phyloP scores from a whole-genome alignment of 1,140 invertebrate species.

The Macrobrachium rosenbergii region DNA sequence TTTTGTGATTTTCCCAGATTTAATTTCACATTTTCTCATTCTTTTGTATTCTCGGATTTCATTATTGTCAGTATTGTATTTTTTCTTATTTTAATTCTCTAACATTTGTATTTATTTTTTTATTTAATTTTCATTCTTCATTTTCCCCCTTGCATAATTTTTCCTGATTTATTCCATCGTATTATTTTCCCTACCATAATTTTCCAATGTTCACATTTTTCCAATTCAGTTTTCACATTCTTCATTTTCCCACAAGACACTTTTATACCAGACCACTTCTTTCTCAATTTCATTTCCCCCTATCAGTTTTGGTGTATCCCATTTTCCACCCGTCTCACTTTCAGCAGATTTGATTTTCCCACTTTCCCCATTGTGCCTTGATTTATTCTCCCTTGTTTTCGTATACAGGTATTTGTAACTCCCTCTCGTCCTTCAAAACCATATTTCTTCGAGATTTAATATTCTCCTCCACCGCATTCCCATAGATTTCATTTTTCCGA shows the following conservation, averaged over 20 bases:
- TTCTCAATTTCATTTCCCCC: not conserved
- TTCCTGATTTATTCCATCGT: not conserved
- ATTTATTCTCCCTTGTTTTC: too few species aligned
- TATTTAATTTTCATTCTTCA: not conserved
- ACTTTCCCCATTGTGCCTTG: too few species aligned
- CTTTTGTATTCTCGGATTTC: not conserved
- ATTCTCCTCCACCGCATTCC: too few species aligned
- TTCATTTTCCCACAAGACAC: not conserved
- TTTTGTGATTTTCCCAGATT: not conserved
- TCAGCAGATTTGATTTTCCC: too few species aligned
- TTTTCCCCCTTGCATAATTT: not conserved
- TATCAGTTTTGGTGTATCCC: not conserved
- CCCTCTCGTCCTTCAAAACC: too few species aligned
- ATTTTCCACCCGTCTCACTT: not conserved
- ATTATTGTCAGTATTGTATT: not conserved
- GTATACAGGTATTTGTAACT: too few species aligned
- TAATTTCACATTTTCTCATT: not conserved
- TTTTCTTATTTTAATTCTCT: conserved; percentile 1
- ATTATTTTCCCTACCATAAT: not conserved
- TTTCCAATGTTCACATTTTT: not conserved
- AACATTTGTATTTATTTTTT: too few species aligned
- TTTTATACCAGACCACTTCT: not conserved
- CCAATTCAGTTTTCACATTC: not conserved
- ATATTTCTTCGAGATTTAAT: too few species aligned
- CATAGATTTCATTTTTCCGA: too few species aligned